A percentile compares a stretch with the other conserved stretches of the same genome.
Evolutionary conservation across 2,113 vertebrate genomes (phyloP).

Genomic region (Stercorarius parasiticus): DNA sequence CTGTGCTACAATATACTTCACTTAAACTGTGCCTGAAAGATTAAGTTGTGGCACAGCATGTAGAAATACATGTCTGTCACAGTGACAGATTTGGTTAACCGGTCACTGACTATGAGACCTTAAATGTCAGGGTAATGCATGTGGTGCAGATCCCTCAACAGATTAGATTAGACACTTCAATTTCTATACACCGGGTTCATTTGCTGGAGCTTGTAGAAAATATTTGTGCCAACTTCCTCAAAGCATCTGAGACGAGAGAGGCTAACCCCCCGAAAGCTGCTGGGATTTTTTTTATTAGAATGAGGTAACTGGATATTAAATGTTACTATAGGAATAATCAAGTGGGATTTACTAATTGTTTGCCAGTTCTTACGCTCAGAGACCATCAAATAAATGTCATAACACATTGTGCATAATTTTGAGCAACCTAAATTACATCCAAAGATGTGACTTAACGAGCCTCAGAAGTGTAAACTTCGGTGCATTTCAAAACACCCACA

Average conservation of each 20-base stretch:
- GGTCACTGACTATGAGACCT: constrained; percentile 39
- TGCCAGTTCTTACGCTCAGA: background rate
- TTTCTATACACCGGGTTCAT: background rate
- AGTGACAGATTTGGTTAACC: constrained; percentile 54
- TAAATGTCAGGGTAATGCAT: constrained; percentile 51
- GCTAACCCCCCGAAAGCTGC: background rate
- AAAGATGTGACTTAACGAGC: background rate
- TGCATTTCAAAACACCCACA: background rate
- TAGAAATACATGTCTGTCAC: constrained; percentile 39
- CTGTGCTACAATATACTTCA: background rate
- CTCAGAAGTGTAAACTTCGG: background rate
- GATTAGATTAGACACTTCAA: constrained; percentile 55
- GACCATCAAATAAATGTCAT: background rate
- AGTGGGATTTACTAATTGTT: background rate
- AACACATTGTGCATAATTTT: background rate
- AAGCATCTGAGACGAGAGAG: constrained; percentile 12
- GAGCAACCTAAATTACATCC: background rate
- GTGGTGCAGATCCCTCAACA: constrained; percentile 21
- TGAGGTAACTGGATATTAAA: background rate
- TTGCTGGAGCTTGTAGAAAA: constrained; percentile 26
- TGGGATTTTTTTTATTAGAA: background rate
- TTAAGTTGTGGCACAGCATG: constrained; percentile 24
- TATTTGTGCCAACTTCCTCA: constrained; percentile 16
- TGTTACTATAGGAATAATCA: background rate
- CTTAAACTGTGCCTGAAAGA: background rate